Base-by-base conservation (phyloP, 92 coral and sea anemone genomes). In the Epizoanthus ramosus region DNA sequence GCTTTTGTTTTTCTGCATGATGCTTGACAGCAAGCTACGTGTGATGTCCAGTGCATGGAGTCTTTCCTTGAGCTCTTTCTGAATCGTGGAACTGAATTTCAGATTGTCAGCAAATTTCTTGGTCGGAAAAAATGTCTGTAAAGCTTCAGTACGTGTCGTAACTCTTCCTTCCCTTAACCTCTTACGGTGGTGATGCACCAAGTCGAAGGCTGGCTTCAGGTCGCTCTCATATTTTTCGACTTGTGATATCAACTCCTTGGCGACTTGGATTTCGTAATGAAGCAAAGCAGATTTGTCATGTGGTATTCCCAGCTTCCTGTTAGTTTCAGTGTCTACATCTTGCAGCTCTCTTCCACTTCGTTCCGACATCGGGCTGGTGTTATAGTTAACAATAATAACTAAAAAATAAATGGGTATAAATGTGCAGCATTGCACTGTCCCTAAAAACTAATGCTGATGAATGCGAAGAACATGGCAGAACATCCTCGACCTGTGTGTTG, bases 111-210 rank as follows among this genome's bases (percentile, higher is more conserved):
- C 64, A 0, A 77, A 77, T 23, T 77, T 77, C 66, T 77, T 77
- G 14, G 56, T 61, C 2, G 82, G 82, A 69, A 77, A 77, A 47
- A 77, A 77, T 18, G 82, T 22, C 47, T 70, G 82, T 4, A 69
- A 8, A 8, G 12, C 47, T 9, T 60, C 28, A 8, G 71, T 22
- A 19, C 73, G 45, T 6, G 69, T 59, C 57, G 63, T 79, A 50
- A 85, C 63, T 59, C 43, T 58, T 31, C 83, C 79, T 10, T 80
- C 86, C 17, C 85, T 82, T 28, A 86, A 50, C 65, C 75, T 94
- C 22, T 87, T 92, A 15, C 85, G 79, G 41, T 88, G 86, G n/a
- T 77, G 43, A 33, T 74, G 71, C 5, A 92, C 89, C 57, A 85
- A 83, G 43, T 87, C 90, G 2, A 79, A 73, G 4, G 92, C 91